phyloP scores from a whole-genome alignment of 2,797 vertebrate genomes.

The Dipus sagitta region DNA sequence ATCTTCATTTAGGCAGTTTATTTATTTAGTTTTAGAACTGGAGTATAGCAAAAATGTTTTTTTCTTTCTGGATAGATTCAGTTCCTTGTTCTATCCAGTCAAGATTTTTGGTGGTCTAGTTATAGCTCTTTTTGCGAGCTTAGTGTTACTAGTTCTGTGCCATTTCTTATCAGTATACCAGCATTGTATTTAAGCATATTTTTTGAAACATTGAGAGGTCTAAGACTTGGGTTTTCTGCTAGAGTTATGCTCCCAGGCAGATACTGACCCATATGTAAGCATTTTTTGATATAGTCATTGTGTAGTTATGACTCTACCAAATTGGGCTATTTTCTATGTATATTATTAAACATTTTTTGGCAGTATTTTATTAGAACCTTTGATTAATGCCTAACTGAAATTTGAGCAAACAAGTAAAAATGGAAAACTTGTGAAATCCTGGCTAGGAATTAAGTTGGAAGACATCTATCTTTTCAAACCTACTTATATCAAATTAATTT shows the following conservation, averaged over 20 bases:
- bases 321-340: not conserved
- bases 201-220: not conserved
- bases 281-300: not conserved
- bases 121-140: not conserved
- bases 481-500: not conserved
- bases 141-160: not conserved
- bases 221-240: not conserved
- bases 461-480: not conserved
- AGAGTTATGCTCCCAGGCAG: not conserved
- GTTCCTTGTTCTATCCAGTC: not conserved
- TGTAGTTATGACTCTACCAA: not conserved
- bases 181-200: not conserved
- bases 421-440: conserved; percentile 1
- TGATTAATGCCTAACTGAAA: not conserved
- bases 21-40: not conserved
- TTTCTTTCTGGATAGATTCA: not conserved
- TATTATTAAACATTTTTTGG: not conserved
- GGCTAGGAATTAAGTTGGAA: conserved; percentile 17
- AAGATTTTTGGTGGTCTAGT: not conserved
- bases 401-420: not conserved
- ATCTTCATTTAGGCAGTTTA: not conserved
- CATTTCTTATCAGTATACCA: not conserved
- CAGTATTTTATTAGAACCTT: not conserved
- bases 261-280: not conserved
- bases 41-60: not conserved